phyloP scores from a whole-genome alignment of 2,113 vertebrate species.

The Phalacrocorax pelagicus region DNA sequence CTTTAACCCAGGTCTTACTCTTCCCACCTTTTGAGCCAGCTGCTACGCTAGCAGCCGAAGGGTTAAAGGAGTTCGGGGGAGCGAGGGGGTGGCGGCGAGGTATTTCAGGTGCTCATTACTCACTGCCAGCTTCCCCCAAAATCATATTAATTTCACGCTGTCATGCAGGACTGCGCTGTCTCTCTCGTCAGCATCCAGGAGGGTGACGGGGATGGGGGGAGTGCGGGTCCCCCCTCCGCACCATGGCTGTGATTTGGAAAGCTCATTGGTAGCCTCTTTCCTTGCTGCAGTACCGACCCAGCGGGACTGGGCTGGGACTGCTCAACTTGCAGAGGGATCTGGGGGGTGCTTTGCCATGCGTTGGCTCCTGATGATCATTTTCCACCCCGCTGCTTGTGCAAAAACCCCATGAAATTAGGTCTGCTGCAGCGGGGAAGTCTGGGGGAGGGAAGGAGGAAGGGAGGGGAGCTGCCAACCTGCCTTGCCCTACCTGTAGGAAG shows the following conservation, averaged over 20 bases:
- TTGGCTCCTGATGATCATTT: not conserved
- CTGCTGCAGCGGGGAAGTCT: not conserved
- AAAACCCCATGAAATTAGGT: constrained; percentile 57
- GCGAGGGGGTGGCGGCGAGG: not conserved
- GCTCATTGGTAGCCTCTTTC: not conserved
- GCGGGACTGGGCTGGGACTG: not conserved
- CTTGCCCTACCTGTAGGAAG: not conserved
- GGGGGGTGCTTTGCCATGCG: fast-evolving
- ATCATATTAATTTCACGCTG: constrained; percentile 67
- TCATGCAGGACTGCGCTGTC: constrained; percentile 61
- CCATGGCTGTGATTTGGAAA: fast-evolving
- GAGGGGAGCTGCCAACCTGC: not conserved
- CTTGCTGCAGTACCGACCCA: not conserved
- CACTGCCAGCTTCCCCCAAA: constrained; percentile 67
- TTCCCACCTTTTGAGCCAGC: not conserved
- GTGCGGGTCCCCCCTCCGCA: not conserved
- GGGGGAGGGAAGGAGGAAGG: not conserved
- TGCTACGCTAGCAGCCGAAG: not conserved
- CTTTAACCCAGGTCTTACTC: not conserved
- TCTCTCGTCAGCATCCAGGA: constrained; percentile 6
- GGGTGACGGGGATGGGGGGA: not conserved
- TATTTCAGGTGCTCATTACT: constrained; percentile 66
- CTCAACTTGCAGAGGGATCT: not conserved
- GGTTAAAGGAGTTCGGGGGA: constrained; percentile 33
- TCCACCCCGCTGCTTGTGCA: constrained; percentile 8